Evolutionary conservation across 1,140 invertebrate species (phyloP).

Genomic region (Philopotamus ludificatus): DNA sequence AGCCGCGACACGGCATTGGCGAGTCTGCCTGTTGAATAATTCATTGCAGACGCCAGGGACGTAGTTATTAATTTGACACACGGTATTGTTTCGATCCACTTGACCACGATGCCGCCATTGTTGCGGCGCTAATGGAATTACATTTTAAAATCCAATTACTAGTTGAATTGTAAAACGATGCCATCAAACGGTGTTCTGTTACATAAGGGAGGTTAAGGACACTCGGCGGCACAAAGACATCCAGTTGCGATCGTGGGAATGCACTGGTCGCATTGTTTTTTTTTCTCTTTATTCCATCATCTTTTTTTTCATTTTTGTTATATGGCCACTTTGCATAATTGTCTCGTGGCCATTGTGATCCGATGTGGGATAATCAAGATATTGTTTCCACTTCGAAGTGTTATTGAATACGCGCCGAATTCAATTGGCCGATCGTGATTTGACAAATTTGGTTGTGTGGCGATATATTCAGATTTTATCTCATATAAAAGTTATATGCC

Average conservation of each 20-base stretch:
- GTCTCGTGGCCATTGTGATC: conserved; percentile 23
- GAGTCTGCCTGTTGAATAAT: too few relatives aligned
- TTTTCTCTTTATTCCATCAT: conserved; percentile 14
- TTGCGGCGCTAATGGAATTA: conserved; percentile 5
- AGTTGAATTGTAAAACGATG: conserved; percentile 18
- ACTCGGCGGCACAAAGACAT: conserved; percentile 15
- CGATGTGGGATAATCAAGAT: conserved; percentile 19
- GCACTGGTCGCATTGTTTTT: conserved; percentile 12
- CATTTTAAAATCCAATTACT: conserved; percentile 23
- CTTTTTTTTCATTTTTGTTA: background rate
- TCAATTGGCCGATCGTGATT: too few relatives aligned
- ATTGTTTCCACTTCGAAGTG: conserved; percentile 23
- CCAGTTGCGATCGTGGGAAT: conserved; percentile 15
- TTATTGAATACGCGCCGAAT: too few relatives aligned
- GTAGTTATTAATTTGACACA: too few relatives aligned
- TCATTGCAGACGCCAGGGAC: too few relatives aligned
- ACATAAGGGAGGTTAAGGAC: conserved; percentile 23
- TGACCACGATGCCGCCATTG: conserved; percentile 6
- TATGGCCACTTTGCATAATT: conserved; percentile 24
- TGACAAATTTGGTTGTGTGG: too few relatives aligned
- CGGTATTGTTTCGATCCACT: background rate
- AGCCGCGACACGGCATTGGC: too few relatives aligned
- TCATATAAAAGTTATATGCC: too few relatives aligned
- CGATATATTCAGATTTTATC: too few relatives aligned
- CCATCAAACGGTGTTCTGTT: conserved; percentile 21